These are phyloP conservation scores for Dicrurus megarhynchus DNA, from an alignment of 2,113 vertebrate species.

Conservation along the genomic window DNA sequence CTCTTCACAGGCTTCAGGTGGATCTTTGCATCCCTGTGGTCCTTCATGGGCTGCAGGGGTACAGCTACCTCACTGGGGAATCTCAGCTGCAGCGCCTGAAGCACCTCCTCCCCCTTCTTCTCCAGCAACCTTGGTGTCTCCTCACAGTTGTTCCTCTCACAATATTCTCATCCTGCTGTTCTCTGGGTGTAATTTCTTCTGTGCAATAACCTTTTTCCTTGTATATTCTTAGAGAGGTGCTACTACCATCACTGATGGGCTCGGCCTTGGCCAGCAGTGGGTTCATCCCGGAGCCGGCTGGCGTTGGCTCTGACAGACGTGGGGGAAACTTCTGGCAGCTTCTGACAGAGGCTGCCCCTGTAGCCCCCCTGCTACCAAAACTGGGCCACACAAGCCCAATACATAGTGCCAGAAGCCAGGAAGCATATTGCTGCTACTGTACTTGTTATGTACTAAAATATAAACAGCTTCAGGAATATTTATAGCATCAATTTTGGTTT, in stretches of 20 bases:
- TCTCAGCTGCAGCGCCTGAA: rapidly evolving
- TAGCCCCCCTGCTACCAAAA: not conserved
- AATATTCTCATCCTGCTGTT: not conserved
- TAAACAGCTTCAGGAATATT: not conserved
- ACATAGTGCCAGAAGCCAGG: not conserved
- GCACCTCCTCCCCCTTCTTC: not conserved
- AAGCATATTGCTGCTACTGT: not conserved
- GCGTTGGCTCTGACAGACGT: not conserved
- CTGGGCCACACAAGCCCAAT: not conserved
- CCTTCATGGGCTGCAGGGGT: not conserved
- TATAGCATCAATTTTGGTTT: not conserved
- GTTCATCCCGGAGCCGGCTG: not conserved
- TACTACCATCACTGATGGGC: no score
- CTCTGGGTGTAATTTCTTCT: not conserved
- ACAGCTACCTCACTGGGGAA: not conserved
- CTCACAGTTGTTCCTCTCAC: not conserved
- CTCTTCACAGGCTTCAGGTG: not conserved
- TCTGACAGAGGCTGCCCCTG: not conserved
- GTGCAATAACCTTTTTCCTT: not conserved
- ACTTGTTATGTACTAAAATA: not conserved
- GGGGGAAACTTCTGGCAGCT: not conserved
- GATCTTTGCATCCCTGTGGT: not conserved
- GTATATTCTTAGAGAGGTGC: rapidly evolving
- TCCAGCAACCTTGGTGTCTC: not conserved
- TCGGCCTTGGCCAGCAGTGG: rapidly evolving